A percentile compares a stretch with the other conserved stretches of the same genome.
Evolutionary conservation across 92 coral and sea anemone genomes (phyloP).

Genomic region (Actinernus sp.): DNA sequence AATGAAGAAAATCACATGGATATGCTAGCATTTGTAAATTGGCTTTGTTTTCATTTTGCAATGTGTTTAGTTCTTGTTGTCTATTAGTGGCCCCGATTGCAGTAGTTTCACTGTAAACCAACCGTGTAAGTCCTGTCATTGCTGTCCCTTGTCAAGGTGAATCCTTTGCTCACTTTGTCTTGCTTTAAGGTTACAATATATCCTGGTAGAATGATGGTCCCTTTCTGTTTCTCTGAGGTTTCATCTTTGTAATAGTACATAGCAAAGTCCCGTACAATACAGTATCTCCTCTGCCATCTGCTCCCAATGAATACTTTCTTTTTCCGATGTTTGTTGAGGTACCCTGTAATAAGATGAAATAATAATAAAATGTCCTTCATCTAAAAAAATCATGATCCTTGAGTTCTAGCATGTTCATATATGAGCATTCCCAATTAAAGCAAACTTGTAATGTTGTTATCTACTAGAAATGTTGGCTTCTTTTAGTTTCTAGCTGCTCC

Average conservation of each 20-base stretch:
- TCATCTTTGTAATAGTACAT: conserved; percentile 77
- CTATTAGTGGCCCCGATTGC: too few relatives aligned
- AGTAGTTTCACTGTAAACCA: conserved; percentile 17
- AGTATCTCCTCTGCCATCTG: conserved; percentile 87
- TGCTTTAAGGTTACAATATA: conserved; percentile 28
- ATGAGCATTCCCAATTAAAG: neutral
- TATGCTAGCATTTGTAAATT: too few relatives aligned
- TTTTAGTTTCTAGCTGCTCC: too few relatives aligned
- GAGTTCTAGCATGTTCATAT: too few relatives aligned
- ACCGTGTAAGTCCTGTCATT: conserved; percentile 76
- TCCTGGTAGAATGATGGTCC: conserved; percentile 82
- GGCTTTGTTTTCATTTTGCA: too few relatives aligned
- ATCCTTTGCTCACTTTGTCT: conserved; percentile 57
- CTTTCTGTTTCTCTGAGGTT: conserved; percentile 73
- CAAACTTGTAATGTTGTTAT: too few relatives aligned
- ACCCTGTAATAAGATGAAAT: conserved; percentile 38
- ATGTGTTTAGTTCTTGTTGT: too few relatives aligned
- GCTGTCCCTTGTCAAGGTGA: conserved; percentile 48
- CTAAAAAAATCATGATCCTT: too few relatives aligned
- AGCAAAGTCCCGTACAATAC: conserved; percentile 74
- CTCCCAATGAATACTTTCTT: conserved; percentile 71
- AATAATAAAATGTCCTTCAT: too few relatives aligned
- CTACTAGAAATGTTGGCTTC: too few relatives aligned
- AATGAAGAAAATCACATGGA: too few relatives aligned
- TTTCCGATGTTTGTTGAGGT: conserved; percentile 74